These are phyloP conservation scores for Raja brachyura DNA, from an alignment of 2,113 vertebrate species.

Conservation along the genomic window DNA sequence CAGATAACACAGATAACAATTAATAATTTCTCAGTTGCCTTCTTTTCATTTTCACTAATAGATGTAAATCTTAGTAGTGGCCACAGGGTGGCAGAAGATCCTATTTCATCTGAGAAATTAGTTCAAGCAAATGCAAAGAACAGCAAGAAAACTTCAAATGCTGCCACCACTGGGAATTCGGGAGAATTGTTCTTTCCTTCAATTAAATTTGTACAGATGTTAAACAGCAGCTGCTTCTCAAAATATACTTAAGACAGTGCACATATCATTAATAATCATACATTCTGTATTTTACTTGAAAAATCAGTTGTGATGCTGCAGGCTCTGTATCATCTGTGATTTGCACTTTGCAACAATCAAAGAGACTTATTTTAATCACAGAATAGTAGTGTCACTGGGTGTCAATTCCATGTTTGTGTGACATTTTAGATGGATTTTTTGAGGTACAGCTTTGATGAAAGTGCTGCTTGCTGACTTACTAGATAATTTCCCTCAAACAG, in stretches of 20 bases:
- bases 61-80: neutral
- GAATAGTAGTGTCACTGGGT: neutral
- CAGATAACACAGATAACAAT: neutral
- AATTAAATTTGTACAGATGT: neutral
- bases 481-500: neutral
- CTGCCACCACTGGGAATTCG: constrained; percentile 5
- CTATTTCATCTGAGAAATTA: constrained; percentile 7
- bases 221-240: neutral
- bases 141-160: neutral
- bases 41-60: neutral
- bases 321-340: neutral
- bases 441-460: neutral
- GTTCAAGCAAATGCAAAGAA: neutral
- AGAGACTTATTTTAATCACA: neutral
- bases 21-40: neutral
- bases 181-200: neutral
- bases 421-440: neutral
- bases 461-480: neutral
- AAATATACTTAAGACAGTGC: neutral
- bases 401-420: neutral
- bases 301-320: neutral
- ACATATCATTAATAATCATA: neutral
- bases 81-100: constrained; percentile 37
- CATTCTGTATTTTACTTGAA: neutral
- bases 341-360: neutral